Conservation (phyloP, 2,888 invertebrate genomes). For the Cryptocheilus praepositus region DNA sequence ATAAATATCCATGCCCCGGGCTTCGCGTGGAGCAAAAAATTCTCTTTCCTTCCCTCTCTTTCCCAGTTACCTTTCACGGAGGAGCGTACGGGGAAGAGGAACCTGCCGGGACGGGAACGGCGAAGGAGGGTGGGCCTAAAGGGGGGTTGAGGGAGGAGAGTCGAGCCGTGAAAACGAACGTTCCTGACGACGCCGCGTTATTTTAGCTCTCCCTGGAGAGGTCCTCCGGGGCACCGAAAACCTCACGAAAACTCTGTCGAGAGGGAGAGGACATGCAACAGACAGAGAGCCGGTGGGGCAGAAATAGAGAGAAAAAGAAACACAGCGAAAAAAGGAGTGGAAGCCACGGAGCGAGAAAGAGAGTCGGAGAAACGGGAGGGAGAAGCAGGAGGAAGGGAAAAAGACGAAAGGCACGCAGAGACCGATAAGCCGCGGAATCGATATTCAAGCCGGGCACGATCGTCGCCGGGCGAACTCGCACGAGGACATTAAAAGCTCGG, state of each 20-base stretch:
- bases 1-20: slow-evolving; percentile 41
- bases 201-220: slow-evolving; percentile 53
- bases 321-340: slow-evolving; percentile 14
- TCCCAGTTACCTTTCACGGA: not conserved
- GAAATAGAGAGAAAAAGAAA: not conserved
- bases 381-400: not conserved
- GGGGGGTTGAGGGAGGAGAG: not conserved
- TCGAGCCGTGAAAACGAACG: slow-evolving; percentile 39
- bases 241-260: slow-evolving; percentile 47
- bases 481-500: slow-evolving; percentile 47
- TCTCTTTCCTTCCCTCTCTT: slow-evolving; percentile 19
- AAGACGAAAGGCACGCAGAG: slow-evolving; percentile 36
- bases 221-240: slow-evolving; percentile 45
- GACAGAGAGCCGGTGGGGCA: slow-evolving; percentile 7
- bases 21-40: slow-evolving; percentile 19
- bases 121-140: slow-evolving; percentile 7
- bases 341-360: slow-evolving; percentile 29
- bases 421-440: slow-evolving; percentile 54
- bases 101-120: slow-evolving; percentile 8
- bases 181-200: slow-evolving; percentile 50
- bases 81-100: not conserved
- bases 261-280: slow-evolving; percentile 6
- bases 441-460: slow-evolving; percentile 46
- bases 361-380: slow-evolving; percentile 1
- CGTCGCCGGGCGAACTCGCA: slow-evolving; percentile 45